Evolutionary conservation across 37 sponge, comb jelly and placozoan species (phyloP).

Genomic region (Crambe crambe): DNA sequence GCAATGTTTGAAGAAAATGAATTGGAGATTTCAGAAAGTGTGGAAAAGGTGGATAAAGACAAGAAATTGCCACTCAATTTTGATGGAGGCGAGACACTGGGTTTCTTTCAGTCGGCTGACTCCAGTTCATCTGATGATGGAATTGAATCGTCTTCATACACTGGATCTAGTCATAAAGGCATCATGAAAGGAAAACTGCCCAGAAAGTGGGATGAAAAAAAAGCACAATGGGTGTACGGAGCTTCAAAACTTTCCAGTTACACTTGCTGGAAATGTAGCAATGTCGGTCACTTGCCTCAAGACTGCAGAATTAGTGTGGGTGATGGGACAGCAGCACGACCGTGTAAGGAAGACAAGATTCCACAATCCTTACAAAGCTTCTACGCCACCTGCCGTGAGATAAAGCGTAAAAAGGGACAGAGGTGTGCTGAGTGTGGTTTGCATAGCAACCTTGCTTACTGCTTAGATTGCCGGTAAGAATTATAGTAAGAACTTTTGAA

Average conservation of each 20-base stretch:
- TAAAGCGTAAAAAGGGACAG: conserved; percentile 3
- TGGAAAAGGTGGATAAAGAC: not conserved
- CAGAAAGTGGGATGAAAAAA: not conserved
- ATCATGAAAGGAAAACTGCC: not conserved
- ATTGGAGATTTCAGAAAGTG: not conserved
- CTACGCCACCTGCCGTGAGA: conserved; percentile 10
- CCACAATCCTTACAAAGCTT: not conserved
- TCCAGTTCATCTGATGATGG: not conserved
- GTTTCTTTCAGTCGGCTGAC: not conserved
- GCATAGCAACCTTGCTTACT: conserved; percentile 35
- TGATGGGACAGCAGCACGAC: not conserved
- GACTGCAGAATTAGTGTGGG: conserved; percentile 29
- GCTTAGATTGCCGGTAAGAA: conserved; percentile 40
- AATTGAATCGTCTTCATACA: not conserved
- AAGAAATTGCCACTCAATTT: not conserved
- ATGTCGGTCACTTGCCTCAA: conserved; percentile 41
- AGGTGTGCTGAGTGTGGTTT: conserved; percentile 35
- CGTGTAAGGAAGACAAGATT: not conserved
- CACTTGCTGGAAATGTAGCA: conserved; percentile 44
- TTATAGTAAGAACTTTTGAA: not conserved
- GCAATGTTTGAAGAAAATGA: not conserved
- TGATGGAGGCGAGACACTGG: not conserved
- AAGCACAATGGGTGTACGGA: conserved; percentile 1
- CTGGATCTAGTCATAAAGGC: not conserved
- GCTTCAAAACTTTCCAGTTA: conserved; percentile 20